Base-by-base conservation (phyloP, 2,797 vertebrate species). In the Typhlichthys subterraneus region DNA sequence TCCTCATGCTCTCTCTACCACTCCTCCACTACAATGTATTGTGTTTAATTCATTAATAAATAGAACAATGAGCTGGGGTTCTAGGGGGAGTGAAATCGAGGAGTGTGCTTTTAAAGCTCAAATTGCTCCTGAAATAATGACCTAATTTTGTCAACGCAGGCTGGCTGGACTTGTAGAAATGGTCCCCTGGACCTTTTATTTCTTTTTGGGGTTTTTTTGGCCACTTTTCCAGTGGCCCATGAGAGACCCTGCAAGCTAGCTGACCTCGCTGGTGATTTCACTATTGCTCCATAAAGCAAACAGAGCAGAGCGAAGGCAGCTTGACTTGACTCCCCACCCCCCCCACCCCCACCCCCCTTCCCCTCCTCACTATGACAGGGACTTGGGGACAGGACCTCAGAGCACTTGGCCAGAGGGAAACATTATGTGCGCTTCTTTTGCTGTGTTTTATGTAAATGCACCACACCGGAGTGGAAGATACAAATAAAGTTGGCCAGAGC, bases 261-360 rank as follows among this genome's bases (percentile, higher is more conserved):
- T 86, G 90, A 89, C 83, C 80, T 77, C 71, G 61, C 78, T 79
- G 76, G 75, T 80, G 78, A 65, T 83, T 79, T 88, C 79, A 77
- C 79, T 77, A 60, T 78, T 90, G 88, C 85, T 91, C 88, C 76
- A 91, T 85, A 89, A 91, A 92, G 85, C 89, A 89, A 90, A 88
- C 87, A 89, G 90, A 91, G 91, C 91, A 88, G 84, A 90, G 85
- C 86, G 77, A 80, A 85, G 85, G 84, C 79, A 87, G 86, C 84
- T 81, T 88, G 89, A 80, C 23, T 29, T 29, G 23, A 89, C 23
- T 3, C 23, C 23, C 15, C 15, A 19, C 19, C 19, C 19, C 19
- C 19, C 19, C 19, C 19, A 1, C 19, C 19, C 19, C 19, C 19
- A 1, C 19, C 19, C 19, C 19, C 83, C 66, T 69, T 1, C 23